These are phyloP conservation scores for Zaprionus bogoriensis DNA, from an alignment of 2,888 invertebrate genomes.

Conservation along the genomic window DNA sequence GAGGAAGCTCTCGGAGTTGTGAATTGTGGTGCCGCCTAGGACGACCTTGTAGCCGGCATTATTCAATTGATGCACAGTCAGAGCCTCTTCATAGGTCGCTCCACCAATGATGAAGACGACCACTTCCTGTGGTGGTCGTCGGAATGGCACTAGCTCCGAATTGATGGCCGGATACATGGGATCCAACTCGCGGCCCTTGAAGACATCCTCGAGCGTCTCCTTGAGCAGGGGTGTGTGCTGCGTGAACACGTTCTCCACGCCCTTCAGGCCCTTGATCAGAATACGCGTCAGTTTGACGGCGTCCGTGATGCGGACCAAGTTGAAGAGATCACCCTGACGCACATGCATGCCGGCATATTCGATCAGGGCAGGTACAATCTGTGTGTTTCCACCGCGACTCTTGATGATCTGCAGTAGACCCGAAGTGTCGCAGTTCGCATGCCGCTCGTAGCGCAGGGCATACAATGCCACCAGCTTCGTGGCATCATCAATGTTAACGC, in stretches of 20 bases:
- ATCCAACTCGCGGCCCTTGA: conserved; percentile 95
- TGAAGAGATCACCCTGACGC: conserved; percentile 92
- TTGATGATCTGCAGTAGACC: conserved; percentile 90
- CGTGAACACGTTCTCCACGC: conserved; percentile 99
- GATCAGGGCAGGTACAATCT: conserved; percentile 86
- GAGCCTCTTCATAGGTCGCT: conserved; percentile 96
- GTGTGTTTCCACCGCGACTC: conserved; percentile 88
- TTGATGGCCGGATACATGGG: conserved; percentile 93
- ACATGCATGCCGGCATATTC: conserved; percentile 94
- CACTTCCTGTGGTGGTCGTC: conserved; percentile 93
- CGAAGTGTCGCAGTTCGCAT: conserved; percentile 91
- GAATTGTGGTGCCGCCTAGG: conserved; percentile 95
- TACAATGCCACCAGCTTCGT: conserved; percentile 95
- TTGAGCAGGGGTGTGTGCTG: conserved; percentile 97
- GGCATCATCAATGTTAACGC: conserved; percentile 90
- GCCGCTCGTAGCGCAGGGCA: conserved; percentile 95
- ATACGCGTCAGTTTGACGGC: conserved; percentile 88
- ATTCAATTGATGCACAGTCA: conserved; percentile 92
- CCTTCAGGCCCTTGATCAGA: conserved; percentile 88
- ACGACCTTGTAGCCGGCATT: conserved; percentile 89
- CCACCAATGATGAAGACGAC: conserved; percentile 98
- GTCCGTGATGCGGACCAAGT: conserved; percentile 96
- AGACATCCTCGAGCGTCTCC: conserved; percentile 94
- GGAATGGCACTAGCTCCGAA: conserved; percentile 84
- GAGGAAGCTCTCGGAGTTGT: conserved; percentile 92